Evolutionary conservation across 2,888 invertebrate species (phyloP).

Genomic region (Suillia variegata): DNA sequence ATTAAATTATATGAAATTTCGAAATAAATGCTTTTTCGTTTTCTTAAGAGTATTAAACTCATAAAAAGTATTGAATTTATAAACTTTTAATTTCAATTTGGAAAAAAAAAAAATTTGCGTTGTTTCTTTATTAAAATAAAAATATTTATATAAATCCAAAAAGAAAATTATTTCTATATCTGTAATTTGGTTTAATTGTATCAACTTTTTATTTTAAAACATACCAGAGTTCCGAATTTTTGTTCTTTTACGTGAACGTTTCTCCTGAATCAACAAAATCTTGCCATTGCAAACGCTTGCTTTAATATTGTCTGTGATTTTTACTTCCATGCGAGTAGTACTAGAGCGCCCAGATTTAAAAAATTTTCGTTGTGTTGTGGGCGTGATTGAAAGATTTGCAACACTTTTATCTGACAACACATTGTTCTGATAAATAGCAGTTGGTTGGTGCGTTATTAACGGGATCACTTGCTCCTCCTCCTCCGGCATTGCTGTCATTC

Average conservation of each 20-base stretch:
- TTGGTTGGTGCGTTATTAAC: constrained; percentile 26
- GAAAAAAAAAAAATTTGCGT: too few species aligned
- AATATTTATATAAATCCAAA: too few species aligned
- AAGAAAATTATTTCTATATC: too few species aligned
- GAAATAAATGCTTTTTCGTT: too few species aligned
- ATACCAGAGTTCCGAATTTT: constrained; percentile 32
- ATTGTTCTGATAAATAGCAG: neutral
- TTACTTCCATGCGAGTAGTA: constrained; percentile 49
- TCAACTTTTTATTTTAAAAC: constrained; percentile 11
- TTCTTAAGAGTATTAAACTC: too few species aligned
- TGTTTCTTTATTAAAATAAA: too few species aligned
- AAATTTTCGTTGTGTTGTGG: constrained; percentile 46
- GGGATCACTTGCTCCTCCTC: constrained; percentile 43
- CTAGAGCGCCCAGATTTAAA: constrained; percentile 51
- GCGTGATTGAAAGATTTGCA: constrained; percentile 19
- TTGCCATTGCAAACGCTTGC: constrained; percentile 53
- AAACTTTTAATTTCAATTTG: too few species aligned
- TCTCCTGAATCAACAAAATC: constrained; percentile 43
- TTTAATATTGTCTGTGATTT: constrained; percentile 52
- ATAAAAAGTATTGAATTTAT: too few species aligned
- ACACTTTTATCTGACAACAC: constrained; percentile 24
- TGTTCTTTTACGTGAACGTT: constrained; percentile 29
- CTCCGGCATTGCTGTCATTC: constrained; percentile 17
- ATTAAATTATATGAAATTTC: too few species aligned
- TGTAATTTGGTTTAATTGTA: too few species aligned